A percentile compares a stretch with the other conserved stretches of the same genome.
Evolutionary conservation across 2,888 invertebrate genomes (phyloP).

Genomic region (Petrolisthes cinctipes): DNA sequence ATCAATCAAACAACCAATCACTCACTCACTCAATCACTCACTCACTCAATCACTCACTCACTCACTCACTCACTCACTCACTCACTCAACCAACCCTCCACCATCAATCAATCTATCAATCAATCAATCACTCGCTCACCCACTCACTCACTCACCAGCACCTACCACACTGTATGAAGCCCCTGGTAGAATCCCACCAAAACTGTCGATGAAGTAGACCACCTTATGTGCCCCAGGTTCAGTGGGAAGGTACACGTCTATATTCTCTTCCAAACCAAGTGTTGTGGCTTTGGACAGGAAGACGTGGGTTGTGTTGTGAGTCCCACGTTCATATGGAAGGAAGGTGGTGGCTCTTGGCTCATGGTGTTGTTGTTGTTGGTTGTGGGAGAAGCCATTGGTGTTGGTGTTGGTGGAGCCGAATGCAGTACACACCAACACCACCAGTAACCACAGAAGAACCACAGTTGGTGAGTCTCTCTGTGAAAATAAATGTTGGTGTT

Average conservation of each 20-base stretch:
- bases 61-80: not conserved
- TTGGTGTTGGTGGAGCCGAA: no score
- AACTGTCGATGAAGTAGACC: not conserved
- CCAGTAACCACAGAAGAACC: no score
- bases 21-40: not conserved
- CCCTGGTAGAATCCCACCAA: not conserved
- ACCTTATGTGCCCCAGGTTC: not conserved
- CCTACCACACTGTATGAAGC: conserved; percentile 6
- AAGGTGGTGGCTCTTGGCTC: no score
- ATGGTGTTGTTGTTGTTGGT: no score
- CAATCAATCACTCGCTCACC: not conserved
- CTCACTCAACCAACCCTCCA: not conserved
- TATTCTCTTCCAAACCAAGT: conserved; percentile 3
- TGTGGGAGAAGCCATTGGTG: no score
- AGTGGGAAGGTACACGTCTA: conserved; percentile 18
- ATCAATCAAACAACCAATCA: no score
- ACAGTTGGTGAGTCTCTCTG: no score
- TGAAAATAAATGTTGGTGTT: no score
- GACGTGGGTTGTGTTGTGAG: conserved; percentile 14
- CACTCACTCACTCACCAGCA: not conserved
- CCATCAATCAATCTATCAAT: not conserved
- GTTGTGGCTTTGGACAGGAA: not conserved
- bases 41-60: not conserved
- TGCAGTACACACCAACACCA: no score
- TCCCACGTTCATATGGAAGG: not conserved